Conservation (phyloP, 2,888 invertebrate species). For the Xestia c-nigrum region DNA sequence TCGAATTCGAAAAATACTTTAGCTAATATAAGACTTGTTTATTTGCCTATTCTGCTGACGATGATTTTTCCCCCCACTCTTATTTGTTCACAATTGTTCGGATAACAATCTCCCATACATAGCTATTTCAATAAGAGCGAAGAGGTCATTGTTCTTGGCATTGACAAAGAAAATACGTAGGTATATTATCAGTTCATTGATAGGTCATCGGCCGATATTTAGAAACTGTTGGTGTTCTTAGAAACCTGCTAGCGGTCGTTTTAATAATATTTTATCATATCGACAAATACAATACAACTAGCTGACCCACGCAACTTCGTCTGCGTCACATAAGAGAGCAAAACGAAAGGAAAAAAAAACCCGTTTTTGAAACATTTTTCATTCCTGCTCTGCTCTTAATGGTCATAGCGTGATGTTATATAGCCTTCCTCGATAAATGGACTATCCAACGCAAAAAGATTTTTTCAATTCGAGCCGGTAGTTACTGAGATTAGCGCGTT, state of each 20-base stretch:
- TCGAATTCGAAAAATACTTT: not conserved
- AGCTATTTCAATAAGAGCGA: not conserved
- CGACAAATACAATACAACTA: no score
- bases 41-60: not conserved
- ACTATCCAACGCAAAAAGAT: no score
- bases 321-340: no score
- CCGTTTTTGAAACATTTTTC: no score
- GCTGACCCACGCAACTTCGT: no score
- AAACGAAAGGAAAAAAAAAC: no score
- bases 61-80: not conserved
- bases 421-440: no score
- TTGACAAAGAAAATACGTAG: conserved; percentile 20
- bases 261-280: not conserved
- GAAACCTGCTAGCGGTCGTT: not conserved
- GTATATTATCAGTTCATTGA: conserved; percentile 16
- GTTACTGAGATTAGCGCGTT: no score
- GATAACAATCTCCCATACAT: conserved; percentile 6
- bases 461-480: no score
- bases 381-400: no score
- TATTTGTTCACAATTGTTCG: conserved; percentile 23
- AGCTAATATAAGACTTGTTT: not conserved
- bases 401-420: no score
- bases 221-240: not conserved
- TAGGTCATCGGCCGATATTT: conserved; percentile 33
- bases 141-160: conserved; percentile 40